These are phyloP conservation scores for Hemibagrus wyckioides DNA, from an alignment of 2,113 vertebrate genomes.

Conservation along the genomic window DNA sequence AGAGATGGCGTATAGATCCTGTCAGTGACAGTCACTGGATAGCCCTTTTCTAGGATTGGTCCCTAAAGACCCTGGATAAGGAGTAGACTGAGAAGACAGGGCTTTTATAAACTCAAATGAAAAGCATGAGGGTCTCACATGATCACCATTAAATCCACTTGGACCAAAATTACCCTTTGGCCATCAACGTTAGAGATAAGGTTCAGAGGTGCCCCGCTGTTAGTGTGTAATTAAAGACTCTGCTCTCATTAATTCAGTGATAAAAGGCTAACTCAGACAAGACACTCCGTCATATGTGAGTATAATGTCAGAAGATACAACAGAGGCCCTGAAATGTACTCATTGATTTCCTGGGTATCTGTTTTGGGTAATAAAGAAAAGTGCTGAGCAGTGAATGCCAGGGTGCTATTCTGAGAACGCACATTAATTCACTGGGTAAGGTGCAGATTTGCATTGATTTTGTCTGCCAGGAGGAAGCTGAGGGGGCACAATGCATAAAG, in stretches of 20 bases:
- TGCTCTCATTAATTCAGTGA: constrained; percentile 34
- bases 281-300: constrained; percentile 19
- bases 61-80: constrained; percentile 44
- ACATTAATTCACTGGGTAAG: constrained; percentile 66
- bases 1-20: constrained; percentile 55
- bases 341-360: constrained; percentile 66
- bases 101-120: constrained; percentile 48
- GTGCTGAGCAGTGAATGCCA: constrained; percentile 60
- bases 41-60: constrained; percentile 23
- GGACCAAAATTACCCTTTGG: background rate
- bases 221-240: constrained; percentile 26
- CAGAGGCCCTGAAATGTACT: constrained; percentile 48
- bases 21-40: constrained; percentile 53
- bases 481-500: constrained; percentile 36
- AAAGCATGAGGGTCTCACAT: constrained; percentile 31
- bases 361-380: constrained; percentile 62
- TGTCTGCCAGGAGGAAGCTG: constrained; percentile 46
- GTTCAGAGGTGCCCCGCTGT: background rate
- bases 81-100: constrained; percentile 12
- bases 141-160: constrained; percentile 16
- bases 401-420: constrained; percentile 55
- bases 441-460: constrained; percentile 67
- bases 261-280: constrained; percentile 31
- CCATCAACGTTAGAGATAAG: background rate
- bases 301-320: constrained; percentile 46